Evolutionary conservation across 2,797 vertebrate genomes (phyloP), one percentile per base, ranked within the genome.

Genomic region (Sebastes dallii): DNA sequence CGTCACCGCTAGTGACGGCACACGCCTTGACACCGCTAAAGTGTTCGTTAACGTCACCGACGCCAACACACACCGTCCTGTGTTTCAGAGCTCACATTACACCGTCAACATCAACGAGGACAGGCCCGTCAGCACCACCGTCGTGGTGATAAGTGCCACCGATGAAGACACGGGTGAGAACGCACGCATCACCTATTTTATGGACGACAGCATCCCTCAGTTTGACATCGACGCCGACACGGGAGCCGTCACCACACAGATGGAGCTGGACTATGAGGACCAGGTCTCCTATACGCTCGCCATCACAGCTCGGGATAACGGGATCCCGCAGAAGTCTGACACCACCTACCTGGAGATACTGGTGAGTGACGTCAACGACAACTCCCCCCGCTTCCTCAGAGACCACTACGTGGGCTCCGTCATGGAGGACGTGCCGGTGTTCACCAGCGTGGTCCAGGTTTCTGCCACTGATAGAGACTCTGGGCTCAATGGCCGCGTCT

Each of bases 161-260:
- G 98, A 99, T 0, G 98, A 99, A 89, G 98, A 99, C 74, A 99
- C 96, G 0, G 98, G 98, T 0, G 98, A 99, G 88, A 99, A 99
- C 0, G 97, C 98, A 0, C 97, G 96, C 22, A 99, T 99, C 86
- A 98, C 96, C 24, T 99, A 99, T 83, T 94, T 98, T 16, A 99
- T 99, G 97, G 98, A 99, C 32, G 98, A 99, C 90, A 99, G 97
- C 94, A 97, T 99, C 78, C 98, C 98, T n/a, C 98, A 99, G 95
- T 99, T 99, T 87, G 93, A 94, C 79, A 99, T 99, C 0, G 95
- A 98, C 1, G 14, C 95, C 0, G 97, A 98, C 86, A 96, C 96
- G 0, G 98, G 98, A 0, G 97, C 97, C 0, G 97, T 99, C 82
- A 98, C 97, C 67, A 99, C 98, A 0, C 97, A 97, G 89, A 98